Base-by-base conservation (phyloP, 2,113 vertebrate species). In the Galeopterus variegatus region DNA sequence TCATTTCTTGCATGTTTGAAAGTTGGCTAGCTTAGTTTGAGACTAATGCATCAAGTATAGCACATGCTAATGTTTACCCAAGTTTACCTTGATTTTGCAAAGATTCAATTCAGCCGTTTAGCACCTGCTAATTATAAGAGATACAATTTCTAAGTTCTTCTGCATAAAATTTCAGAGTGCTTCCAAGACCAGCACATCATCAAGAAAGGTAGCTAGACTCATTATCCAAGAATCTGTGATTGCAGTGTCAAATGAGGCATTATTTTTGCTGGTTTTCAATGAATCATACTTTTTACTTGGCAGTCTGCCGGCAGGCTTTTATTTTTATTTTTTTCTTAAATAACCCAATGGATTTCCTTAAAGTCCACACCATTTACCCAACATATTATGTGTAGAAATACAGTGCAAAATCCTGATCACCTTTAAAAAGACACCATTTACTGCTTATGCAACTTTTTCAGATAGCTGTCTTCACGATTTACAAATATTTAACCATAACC, bases 141-240 rank as follows among this genome's bases (percentile, higher is more conserved):
- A 94, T 76, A 67, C 24, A 91, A 80, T 67, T 92, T 80, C 31
- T 58, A 77, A 85, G n/a, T 81, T 93, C 64, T 93, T 95, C 81
- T 90, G 84, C 93, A 86, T 91, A 97, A 97, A 96, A 97, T 93
- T 87, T 89, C 10, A 1, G 69, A 93, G 33, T 60, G 8, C 26
- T 90, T 97, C 76, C 26, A 96, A 90, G 94, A 96, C 65, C 90
- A 96, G 48, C 2, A 62, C 36, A 79, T 95, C 60, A 98, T 93
- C 83, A 96, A 97, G 92, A 97, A 97, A 86, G 90, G 82, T 69
- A 97, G 54, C 76, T 94, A 96, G 88, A 64, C 50, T 97, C 95
- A 96, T 97, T 98, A 97, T 92, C 82, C 45, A 89, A 90, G 89
- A 95, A 90, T 86, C 31, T 92, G 69, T 98, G 96, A 97, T 98